Evolutionary conservation across 2,113 vertebrate genomes (phyloP), one percentile per base, ranked within the genome.

Genomic region (human): DNA sequence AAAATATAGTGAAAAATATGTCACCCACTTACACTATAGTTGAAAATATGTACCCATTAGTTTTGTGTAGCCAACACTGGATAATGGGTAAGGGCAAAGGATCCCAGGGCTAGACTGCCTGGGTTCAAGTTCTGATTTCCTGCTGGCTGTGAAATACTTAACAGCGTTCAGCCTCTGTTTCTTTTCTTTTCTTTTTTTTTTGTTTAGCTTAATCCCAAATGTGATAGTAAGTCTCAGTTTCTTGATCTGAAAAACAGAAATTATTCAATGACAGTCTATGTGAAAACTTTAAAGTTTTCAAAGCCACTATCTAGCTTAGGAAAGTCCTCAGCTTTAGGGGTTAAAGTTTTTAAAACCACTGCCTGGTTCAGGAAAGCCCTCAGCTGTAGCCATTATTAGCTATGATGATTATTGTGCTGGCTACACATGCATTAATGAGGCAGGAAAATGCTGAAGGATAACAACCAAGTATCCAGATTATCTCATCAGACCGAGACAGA

Each of bases 161-260:
- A 86, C 25, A 50, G 32, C 14, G 32, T 72, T 80, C 40, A 75
- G 64, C 20, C 61, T 93, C 59, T 25, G 35, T 72, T 70, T 93
- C 43, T 43, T 43, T 43, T n/a, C n/a, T n/a, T n/a, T n/a, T n/a
- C n/a, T 43, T 43, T 43, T 6, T 43, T 43, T 43, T 45, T 45
- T 45, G 6, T 45, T 45, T 7, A 45, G 6, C 43, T 45, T 6
- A 45, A 45, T 45, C 43, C 43, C 43, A 45, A 45, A 45, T 45
- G 43, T 45, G 43, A 45, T 45, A 75, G 43, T 45, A 45, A 45
- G 64, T 16, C 61, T 93, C 68, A 32, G 40, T 70, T 70, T 94
- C 50, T 94, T 72, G 17, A 57, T 32, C 14, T 78, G 32, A 94
- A 89, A 80, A 61, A 22, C 50, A 52, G 55, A 92, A 81, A 79